Conservation (phyloP, 2,888 invertebrate species). For the Epicampocera succincta region DNA sequence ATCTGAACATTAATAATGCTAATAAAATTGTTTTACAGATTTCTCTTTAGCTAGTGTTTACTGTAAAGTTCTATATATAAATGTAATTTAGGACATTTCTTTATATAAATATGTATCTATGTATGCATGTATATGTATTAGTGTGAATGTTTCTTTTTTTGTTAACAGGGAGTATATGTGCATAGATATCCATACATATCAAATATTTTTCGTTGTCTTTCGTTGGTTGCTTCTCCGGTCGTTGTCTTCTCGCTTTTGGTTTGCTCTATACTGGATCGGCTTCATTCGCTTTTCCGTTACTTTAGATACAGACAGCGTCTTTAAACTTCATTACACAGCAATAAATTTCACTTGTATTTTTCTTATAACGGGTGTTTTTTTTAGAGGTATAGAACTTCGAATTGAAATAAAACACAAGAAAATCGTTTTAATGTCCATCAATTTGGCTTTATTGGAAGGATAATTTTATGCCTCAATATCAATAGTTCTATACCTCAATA, state of each 20-base stretch:
- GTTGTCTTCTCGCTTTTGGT: background rate
- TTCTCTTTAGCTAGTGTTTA: background rate
- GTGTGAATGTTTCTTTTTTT: background rate
- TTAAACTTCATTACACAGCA: background rate
- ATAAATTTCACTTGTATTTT: background rate
- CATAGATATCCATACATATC: too few relatives aligned
- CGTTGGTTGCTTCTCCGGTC: background rate
- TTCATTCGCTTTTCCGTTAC: too few relatives aligned
- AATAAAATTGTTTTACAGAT: background rate
- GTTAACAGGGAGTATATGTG: background rate
- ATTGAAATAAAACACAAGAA: too few relatives aligned
- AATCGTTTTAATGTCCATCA: too few relatives aligned
- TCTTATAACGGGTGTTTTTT: too few relatives aligned
- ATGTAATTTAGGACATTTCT: background rate
- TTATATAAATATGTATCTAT: too few relatives aligned
- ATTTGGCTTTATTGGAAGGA: too few relatives aligned
- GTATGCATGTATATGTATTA: too few relatives aligned
- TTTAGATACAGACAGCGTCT: background rate
- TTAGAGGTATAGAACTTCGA: too few relatives aligned
- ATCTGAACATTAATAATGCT: background rate
- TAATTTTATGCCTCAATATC: too few relatives aligned
- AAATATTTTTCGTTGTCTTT: background rate
- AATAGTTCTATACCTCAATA: too few relatives aligned
- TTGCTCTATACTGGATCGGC: too few relatives aligned
- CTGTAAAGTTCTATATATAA: slow-evolving; percentile 1